These are phyloP conservation scores for Phaetusa simplex DNA, from an alignment of 2,113 vertebrate species.

Conservation along the genomic window DNA sequence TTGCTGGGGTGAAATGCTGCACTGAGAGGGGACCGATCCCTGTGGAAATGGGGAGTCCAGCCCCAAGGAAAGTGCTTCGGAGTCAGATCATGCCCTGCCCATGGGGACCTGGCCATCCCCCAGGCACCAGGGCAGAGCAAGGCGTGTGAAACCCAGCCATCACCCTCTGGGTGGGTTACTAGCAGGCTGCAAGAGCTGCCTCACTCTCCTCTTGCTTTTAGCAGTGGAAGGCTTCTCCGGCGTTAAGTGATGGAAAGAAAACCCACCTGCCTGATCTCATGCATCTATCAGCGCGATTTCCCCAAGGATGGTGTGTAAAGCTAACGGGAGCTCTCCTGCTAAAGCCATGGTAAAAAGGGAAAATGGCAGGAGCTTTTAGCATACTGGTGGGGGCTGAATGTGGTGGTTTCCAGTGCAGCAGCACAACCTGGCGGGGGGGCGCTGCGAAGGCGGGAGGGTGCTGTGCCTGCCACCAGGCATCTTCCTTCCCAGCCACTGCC, in stretches of 20 bases:
- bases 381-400: background rate
- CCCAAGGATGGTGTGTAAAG: background rate
- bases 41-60: background rate
- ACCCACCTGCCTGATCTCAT: slow-evolving; percentile 51
- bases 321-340: background rate
- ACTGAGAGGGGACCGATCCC: background rate
- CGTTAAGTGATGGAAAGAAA: slow-evolving; percentile 49
- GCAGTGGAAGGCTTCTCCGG: background rate
- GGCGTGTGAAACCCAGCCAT: background rate
- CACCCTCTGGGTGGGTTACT: background rate
- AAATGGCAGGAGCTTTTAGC: background rate
- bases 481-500: background rate
- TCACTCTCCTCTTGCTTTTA: background rate
- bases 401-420: background rate
- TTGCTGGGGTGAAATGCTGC: background rate
- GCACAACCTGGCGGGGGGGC: background rate
- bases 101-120: background rate
- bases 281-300: background rate
- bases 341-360: background rate
- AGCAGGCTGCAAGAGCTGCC: background rate
- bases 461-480: background rate
- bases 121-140: background rate
- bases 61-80: background rate
- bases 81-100: background rate
- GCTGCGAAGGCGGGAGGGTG: accelerated